Evolutionary conservation across 2,113 vertebrate genomes (phyloP).

Genomic region (Pleuronectes platessa): DNA sequence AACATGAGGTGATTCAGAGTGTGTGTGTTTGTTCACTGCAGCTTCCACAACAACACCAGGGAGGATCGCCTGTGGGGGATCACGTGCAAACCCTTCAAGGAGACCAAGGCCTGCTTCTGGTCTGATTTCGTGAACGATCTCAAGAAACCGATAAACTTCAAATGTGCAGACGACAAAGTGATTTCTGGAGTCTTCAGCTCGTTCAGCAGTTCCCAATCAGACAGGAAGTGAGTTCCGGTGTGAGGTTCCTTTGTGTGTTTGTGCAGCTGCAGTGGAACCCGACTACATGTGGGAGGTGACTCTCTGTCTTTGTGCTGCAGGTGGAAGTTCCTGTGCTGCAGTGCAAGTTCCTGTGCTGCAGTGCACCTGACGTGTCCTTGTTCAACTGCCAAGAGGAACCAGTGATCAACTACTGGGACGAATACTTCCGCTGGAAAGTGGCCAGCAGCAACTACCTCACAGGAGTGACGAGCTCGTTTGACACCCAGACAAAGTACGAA

Average conservation of each 20-base stretch:
- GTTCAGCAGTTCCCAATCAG: fast-evolving
- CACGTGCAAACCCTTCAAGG: neutral
- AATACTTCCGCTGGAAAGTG: conserved; percentile 6
- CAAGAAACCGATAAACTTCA: neutral
- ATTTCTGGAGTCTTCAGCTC: neutral
- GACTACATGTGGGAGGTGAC: no score
- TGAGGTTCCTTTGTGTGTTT: neutral
- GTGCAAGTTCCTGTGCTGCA: conserved; percentile 13
- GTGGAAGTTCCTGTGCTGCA: conserved; percentile 30
- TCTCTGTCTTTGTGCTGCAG: neutral
- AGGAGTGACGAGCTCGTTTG: neutral
- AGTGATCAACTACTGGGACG: neutral
- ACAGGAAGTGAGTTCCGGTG: neutral
- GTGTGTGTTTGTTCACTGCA: neutral
- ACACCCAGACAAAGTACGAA: fast-evolving
- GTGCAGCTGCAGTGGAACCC: neutral
- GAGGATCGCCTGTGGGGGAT: neutral
- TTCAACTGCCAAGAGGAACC: neutral
- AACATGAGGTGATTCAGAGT: no score
- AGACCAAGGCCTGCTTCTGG: neutral
- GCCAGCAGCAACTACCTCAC: neutral
- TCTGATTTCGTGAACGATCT: neutral
- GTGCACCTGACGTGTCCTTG: neutral
- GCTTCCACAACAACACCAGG: fast-evolving
- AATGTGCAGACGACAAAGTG: neutral